These are phyloP conservation scores for Trachops cirrhosus DNA, from an alignment of 2,797 vertebrate species.

Conservation along the genomic window DNA sequence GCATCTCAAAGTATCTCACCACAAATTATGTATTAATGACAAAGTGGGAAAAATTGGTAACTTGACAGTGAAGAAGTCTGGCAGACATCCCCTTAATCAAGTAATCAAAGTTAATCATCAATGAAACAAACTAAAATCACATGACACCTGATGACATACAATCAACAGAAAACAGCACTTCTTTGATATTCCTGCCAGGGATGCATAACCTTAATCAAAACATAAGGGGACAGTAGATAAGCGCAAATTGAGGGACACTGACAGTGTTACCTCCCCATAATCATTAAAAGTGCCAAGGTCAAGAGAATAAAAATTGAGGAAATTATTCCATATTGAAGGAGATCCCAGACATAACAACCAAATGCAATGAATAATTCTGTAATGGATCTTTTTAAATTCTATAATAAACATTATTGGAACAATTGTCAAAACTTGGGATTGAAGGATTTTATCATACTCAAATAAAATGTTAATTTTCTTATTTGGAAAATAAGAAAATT, in stretches of 20 bases:
- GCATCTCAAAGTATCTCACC: neutral
- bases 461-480: constrained; percentile 17
- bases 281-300: too few relatives aligned
- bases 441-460: neutral
- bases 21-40: neutral
- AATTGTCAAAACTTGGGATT: neutral
- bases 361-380: neutral
- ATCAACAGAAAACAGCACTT: constrained; percentile 1
- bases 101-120: neutral
- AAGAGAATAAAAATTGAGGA: too few relatives aligned
- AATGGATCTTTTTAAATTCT: neutral
- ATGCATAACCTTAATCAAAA: neutral
- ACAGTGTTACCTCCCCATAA: too few relatives aligned
- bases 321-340: too few relatives aligned
- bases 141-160: neutral
- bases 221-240: neutral
- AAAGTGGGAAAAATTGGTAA: neutral
- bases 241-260: neutral
- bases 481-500: neutral
- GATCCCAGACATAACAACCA: too few relatives aligned
- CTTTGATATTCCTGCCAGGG: neutral
- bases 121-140: constrained; percentile 22
- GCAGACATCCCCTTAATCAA: neutral
- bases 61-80: neutral
- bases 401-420: neutral